Percentiles rank a stretch among this genome's conserved stretches.
phyloP scores from a whole-genome alignment of 2,113 vertebrate species.

The Syngnathus typhle region DNA sequence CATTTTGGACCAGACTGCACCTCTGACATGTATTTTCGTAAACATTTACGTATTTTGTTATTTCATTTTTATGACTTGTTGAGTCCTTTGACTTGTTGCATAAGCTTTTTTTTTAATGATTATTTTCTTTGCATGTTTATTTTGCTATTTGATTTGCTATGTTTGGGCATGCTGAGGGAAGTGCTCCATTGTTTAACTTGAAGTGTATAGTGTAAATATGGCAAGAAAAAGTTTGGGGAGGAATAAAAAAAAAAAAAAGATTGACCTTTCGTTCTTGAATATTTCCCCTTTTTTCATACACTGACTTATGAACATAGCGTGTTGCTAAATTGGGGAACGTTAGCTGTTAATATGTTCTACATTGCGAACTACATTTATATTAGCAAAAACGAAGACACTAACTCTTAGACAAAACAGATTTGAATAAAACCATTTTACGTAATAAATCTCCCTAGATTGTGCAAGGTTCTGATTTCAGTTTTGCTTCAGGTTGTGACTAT shows the following conservation, averaged over 20 bases:
- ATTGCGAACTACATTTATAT: too few species aligned
- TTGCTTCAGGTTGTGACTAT: too few species aligned
- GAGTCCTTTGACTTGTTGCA: conserved; percentile 19
- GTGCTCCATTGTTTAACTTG: conserved; percentile 44
- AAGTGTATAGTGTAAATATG: conserved; percentile 64
- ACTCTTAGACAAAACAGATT: background rate
- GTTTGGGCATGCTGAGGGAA: conserved; percentile 28
- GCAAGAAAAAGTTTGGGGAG: conserved; percentile 37
- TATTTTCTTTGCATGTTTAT: conserved; percentile 17
- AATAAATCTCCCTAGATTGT: background rate
- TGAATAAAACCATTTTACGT: background rate
- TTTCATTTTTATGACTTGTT: conserved; percentile 48
- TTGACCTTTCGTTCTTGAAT: background rate
- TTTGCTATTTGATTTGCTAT: conserved; percentile 23
- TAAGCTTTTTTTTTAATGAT: conserved; percentile 11
- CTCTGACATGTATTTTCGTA: conserved; percentile 42
- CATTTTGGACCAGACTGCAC: conserved; percentile 24
- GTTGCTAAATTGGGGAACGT: too few species aligned
- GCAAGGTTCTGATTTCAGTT: too few species aligned
- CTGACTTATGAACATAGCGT: background rate
- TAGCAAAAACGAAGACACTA: too few species aligned
- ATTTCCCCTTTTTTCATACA: background rate
- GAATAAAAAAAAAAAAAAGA: conserved; percentile 60
- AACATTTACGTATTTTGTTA: conserved; percentile 35
- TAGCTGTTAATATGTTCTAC: background rate